Conservation (phyloP, 2,888 invertebrate species). For the Brachyptera putata region DNA sequence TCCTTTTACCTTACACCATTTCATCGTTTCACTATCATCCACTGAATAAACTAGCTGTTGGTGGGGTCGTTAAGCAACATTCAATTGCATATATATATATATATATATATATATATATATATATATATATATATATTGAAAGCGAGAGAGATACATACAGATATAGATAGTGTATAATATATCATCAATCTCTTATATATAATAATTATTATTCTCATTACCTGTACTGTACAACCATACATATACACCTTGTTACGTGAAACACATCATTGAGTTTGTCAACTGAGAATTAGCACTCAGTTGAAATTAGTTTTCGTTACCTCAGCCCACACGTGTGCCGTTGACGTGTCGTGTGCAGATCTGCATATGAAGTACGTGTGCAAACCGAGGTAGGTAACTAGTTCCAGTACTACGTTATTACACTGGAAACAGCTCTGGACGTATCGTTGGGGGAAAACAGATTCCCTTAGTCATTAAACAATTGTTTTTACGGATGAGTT, state of each 20-base stretch:
- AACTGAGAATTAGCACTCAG: conserved; percentile 6
- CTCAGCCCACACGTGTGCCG: conserved; percentile 8
- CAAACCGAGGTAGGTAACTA: neutral
- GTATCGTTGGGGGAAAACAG: neutral
- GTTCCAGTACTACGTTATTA: neutral
- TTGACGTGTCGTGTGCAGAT: neutral
- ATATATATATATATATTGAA: no score
- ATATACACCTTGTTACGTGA: neutral
- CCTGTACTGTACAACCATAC: neutral
- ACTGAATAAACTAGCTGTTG: no score
- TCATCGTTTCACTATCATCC: no score
- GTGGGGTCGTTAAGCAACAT: no score
- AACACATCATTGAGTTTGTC: neutral
- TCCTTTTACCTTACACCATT: no score
- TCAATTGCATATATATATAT: no score
- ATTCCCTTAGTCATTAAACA: neutral
- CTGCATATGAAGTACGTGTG: neutral
- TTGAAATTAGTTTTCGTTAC: conserved; percentile 24
- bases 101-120: no score
- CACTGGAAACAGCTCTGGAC: neutral
- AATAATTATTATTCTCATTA: no score
- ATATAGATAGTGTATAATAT: no score
- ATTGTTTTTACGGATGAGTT: neutral
- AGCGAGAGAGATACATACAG: no score
- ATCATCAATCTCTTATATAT: no score